Percentiles rank a stretch among this genome's conserved stretches.
phyloP scores from a whole-genome alignment of 2,113 vertebrate species.

The Micromys minutus region DNA sequence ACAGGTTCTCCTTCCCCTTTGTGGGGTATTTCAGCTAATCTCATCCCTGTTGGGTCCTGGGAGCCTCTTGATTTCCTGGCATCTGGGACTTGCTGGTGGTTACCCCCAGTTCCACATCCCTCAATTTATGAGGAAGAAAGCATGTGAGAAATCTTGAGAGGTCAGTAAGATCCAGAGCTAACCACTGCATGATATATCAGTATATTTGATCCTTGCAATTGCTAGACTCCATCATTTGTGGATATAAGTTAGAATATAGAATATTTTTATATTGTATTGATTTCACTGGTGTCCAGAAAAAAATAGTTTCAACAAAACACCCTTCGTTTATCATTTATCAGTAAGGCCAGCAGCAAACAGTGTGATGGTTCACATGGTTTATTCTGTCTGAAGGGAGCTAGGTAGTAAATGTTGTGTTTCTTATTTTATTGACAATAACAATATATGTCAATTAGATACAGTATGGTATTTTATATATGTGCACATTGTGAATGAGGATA shows the following conservation, averaged over 20 bases:
- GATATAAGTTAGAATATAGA: not conserved
- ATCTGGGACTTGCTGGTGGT: too few relatives aligned
- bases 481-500: not conserved
- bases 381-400: not conserved
- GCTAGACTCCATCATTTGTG: not conserved
- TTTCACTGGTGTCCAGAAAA: not conserved
- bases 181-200: not conserved
- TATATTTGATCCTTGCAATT: not conserved
- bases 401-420: not conserved
- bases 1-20: too few relatives aligned
- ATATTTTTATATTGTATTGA: conserved; percentile 35
- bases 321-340: not conserved
- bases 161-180: not conserved
- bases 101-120: too few relatives aligned
- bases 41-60: too few relatives aligned
- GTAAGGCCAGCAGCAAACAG: not conserved
- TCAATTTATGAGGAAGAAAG: conserved; percentile 12
- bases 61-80: too few relatives aligned
- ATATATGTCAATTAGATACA: not conserved
- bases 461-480: not conserved
- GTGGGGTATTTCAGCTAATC: too few relatives aligned
- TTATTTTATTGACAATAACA: not conserved
- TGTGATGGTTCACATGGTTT: not conserved
- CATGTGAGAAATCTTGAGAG: conserved; percentile 26
- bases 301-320: not conserved